Evolutionary conservation across 2,888 invertebrate genomes (phyloP), one percentile per base, ranked within the genome.

Genomic region (Ferdinandea cuprea): DNA sequence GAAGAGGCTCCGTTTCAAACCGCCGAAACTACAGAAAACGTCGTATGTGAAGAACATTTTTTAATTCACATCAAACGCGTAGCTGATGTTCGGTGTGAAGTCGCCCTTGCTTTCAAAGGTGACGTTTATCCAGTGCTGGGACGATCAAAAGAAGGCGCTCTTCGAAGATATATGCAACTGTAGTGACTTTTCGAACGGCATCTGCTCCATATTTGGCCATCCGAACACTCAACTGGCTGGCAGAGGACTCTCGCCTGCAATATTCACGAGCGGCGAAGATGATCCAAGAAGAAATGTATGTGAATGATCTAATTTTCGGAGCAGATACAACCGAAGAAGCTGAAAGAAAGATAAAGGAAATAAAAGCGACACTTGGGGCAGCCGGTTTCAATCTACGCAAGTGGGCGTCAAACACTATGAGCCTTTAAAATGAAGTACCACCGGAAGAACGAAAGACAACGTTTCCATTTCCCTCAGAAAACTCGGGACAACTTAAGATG

Each of bases 301-400:
- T 54, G n/a, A 19, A 35, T 35, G 54, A 54, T 30, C 21, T 54
- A n/a, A 32, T 54, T 19, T 54, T 35, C 11, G 35, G 35, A 35
- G 19, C 19, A 2, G 54, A 54, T 2, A 54, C 35, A 0, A 11
- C 11, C 11, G 6, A 35, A 19, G 19, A 54, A 54, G 54, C 35
- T 19, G n/a, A 54, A 3, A 21, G 5, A n/a, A 54, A 35, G 15
- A 54, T 35, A 19, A n/a, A 0, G 11, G 54, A 37, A 37, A 7
- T 35, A 0, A 54, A 21, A 21, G n/a, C 11, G 0, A 7, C 19
- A 35, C 8, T 56, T 9, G 15, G 8, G 11, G 17, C 8, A 21
- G 68, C 56, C 0, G 68, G 54, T 8, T 35, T 54, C 8, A 17
- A 54, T 15, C 32, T 8, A 35, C 65, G 44, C 32, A 58, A 28